A percentile compares a stretch with the other conserved stretches of the same genome.
phyloP scores from a whole-genome alignment of 2,113 vertebrate genomes.

The Eira barbara region DNA sequence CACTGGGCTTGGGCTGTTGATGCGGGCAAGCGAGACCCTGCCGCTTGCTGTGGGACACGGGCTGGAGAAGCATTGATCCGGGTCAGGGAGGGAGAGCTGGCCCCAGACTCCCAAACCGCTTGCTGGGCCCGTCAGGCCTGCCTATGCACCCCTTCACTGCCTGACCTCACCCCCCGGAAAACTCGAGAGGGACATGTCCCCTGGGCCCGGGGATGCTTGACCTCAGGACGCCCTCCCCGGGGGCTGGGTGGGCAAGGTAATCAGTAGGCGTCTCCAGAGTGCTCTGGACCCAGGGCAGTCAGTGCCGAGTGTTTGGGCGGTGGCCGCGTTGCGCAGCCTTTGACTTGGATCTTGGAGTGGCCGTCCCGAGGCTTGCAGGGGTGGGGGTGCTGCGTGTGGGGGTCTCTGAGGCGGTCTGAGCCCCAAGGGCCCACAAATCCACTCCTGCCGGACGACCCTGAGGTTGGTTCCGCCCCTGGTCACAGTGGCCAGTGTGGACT shows the following conservation, averaged over 20 bases:
- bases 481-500: not conserved
- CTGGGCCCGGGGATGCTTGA: not conserved
- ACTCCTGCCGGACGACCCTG: not conserved
- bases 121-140: not conserved
- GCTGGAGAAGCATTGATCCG: rapidly evolving
- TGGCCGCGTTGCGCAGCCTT: rapidly evolving
- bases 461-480: rapidly evolving
- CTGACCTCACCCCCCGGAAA: no score
- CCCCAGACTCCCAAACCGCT: rapidly evolving
- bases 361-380: rapidly evolving
- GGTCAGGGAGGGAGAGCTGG: not conserved
- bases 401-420: rapidly evolving
- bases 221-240: not conserved
- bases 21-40: not conserved
- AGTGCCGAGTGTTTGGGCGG: rapidly evolving
- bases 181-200: rapidly evolving
- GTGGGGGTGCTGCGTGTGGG: rapidly evolving
- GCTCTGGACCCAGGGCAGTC: rapidly evolving
- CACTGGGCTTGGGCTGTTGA: rapidly evolving
- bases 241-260: no score
- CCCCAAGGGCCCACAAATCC: not conserved
- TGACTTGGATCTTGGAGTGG: rapidly evolving
- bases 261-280: not conserved
- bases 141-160: not conserved
- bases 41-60: rapidly evolving